Base-by-base conservation (phyloP, 2,797 vertebrate species). In the Columba guinea region DNA sequence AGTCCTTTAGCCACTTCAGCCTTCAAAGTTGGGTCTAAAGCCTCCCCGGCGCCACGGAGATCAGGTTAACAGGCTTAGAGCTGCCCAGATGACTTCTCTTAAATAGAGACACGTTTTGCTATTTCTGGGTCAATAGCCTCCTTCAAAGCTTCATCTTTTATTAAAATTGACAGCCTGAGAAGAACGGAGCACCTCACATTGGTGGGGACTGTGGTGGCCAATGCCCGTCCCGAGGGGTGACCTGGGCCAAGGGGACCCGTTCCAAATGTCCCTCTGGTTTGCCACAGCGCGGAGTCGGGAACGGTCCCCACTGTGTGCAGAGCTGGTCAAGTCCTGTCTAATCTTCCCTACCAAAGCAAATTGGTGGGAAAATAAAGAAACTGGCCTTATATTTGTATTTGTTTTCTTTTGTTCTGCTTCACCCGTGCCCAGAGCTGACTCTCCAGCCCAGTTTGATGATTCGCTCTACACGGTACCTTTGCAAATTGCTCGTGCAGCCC, bases 81-180 rank as follows among this genome's bases (percentile, higher is more conserved):
- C 16, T 28, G 12, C 69, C 34, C 67, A 26, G 85, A 37, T 37
- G 27, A 39, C 83, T 84, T 35, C 37, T 85, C 59, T 65, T 48
- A 91, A 59, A 77, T 2, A 68, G 20, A 86, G 62, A 69, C 65
- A 32, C 2, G n/a, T 48, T 90, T 81, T 81, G 80, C 83, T 71
- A 26, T 90, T 95, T 86, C 85, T 91, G 80, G 46, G 76, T 90
- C 92, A 95, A 94, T 24, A 62, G 91, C 20, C 34, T 37, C 64
- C 56, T 86, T 78, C 41, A 13, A 65, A 83, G 64, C 30, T 67
- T 49, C 59, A 67, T 82, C 44, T 78, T 80, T 46, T 35, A 51
- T 49, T 81, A 28, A 20, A 89, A 84, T 53, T 58, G 73, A 70
- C 69, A 78, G 79, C 64, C 24, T 5, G 34, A 62, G 64, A 17